A percentile compares a stretch with the other conserved stretches of the same genome.
Evolutionary conservation across 2,888 invertebrate species (phyloP).

Genomic region (Thalpophila matura): DNA sequence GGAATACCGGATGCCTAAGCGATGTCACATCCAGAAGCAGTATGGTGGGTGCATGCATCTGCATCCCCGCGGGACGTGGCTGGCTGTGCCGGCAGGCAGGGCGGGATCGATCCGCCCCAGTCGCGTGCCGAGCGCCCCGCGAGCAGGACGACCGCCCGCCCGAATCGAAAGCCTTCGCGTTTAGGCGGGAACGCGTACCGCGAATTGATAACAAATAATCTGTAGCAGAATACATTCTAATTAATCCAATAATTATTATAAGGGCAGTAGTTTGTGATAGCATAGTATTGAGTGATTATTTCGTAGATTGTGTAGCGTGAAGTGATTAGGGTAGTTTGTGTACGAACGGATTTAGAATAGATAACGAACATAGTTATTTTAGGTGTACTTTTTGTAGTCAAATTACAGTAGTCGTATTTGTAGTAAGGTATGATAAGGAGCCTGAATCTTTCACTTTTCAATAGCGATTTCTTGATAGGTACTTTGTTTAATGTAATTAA

Average conservation of each 20-base stretch:
- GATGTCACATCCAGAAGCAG: conserved; percentile 68
- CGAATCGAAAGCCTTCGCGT: conserved; percentile 77
- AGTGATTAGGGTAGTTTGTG: conserved; percentile 53
- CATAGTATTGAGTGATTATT: conserved; percentile 39
- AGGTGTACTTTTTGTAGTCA: conserved; percentile 12
- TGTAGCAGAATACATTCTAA: conserved; percentile 11
- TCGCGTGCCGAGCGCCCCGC: conserved; percentile 80
- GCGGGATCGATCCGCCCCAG: conserved; percentile 87
- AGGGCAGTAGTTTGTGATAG: conserved; percentile 39
- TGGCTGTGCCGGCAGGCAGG: conserved; percentile 73
- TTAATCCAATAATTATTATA: conserved; percentile 21
- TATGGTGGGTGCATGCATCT: conserved; percentile 78
- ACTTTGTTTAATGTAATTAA: background rate
- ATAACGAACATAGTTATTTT: conserved; percentile 34
- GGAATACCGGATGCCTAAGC: conserved; percentile 8
- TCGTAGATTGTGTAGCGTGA: conserved; percentile 45
- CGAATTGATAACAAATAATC: conserved; percentile 35
- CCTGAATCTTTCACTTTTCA: background rate
- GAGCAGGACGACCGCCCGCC: conserved; percentile 77
- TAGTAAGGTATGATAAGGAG: conserved; percentile 29
- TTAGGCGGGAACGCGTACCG: conserved; percentile 85
- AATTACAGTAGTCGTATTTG: conserved; percentile 16
- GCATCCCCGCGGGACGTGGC: conserved; percentile 87
- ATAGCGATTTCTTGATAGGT: conserved; percentile 52
- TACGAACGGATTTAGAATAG: conserved; percentile 33